Base-by-base conservation (phyloP, 2,888 invertebrate species). In the Mayetiola destructor region DNA sequence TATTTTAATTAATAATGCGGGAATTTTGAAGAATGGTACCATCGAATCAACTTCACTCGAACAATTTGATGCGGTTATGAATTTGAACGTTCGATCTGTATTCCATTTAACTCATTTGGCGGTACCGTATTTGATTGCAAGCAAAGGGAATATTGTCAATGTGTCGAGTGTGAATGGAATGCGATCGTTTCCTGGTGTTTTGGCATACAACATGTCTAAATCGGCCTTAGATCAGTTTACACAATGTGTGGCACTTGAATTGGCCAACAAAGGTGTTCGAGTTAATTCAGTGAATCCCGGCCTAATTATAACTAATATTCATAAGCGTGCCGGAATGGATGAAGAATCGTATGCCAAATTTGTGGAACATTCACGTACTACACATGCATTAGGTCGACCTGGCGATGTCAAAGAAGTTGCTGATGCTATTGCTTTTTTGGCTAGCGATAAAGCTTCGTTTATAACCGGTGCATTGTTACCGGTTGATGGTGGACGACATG, bases 1-100 rank as follows among this genome's bases (percentile, higher is more conserved):
- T 73, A 78, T 90, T 30, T 70, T 91, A 39, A 77, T 91, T 0
- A 91, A 94, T 68, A 90, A 87, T 74, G 94, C 94, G 55, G 91
- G 91, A 20, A 76, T 84, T 57, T 67, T 88, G 40, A 83, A 82
- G 67, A 67, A 72, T 21, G 91, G 90, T 16, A 76, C 79, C 1
- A 88, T 91, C 62, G 91, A 92, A 71, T 84, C 77, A 61, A 85
- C 90, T 0, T 77, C 79, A 16, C 65, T 93, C 61, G 85, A 85
- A 37, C 88, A 89, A 65, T 92, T 82, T 66, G 93, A 95, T 68
- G 75, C 81, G 39, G 71, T 88, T n/a, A 88, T 94, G 79, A 85
- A 88, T 65, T 78, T 84, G 3, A 94, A 94, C 69, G 84, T 89
- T 0, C 80, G 88, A 60, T 78, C 84, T 2, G 73, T 85, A 30